phyloP scores from a whole-genome alignment of 2,113 vertebrate genomes.

The Corythoichthys intestinalis region DNA sequence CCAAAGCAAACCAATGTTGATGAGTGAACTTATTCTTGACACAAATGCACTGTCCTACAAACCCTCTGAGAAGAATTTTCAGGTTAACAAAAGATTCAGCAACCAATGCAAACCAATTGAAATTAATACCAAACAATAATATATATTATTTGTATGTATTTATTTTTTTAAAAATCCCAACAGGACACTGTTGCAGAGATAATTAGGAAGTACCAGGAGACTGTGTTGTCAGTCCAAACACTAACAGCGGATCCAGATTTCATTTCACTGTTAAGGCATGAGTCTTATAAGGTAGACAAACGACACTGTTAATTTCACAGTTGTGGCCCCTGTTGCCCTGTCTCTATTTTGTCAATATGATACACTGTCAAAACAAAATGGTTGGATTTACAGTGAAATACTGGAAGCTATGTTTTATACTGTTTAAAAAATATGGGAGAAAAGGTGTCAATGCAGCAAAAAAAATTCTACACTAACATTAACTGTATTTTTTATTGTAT shows the following conservation, averaged over 20 bases:
- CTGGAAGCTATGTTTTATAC: too few relatives aligned
- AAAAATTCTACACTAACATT: too few relatives aligned
- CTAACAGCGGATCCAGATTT: slow-evolving; percentile 75
- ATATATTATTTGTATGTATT: background rate
- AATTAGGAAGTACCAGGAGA: slow-evolving; percentile 66
- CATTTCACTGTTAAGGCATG: slow-evolving; percentile 65
- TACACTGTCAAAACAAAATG: too few relatives aligned
- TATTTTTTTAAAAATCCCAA: background rate
- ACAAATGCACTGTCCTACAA: slow-evolving; percentile 71
- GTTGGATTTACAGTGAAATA: too few relatives aligned
- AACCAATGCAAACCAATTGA: background rate
- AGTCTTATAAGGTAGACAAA: slow-evolving; percentile 48
- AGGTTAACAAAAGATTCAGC: slow-evolving; percentile 58
- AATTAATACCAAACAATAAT: background rate
- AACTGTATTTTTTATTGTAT: too few relatives aligned
- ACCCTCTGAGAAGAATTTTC: slow-evolving; percentile 76
- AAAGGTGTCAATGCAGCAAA: too few relatives aligned
- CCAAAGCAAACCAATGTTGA: slow-evolving; percentile 71
- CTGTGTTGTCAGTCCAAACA: slow-evolving; percentile 71
- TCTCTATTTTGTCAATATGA: background rate
- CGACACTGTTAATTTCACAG: background rate
- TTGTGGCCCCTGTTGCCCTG: background rate
- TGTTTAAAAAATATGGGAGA: too few relatives aligned
- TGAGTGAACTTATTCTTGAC: slow-evolving; percentile 77
- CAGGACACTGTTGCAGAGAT: slow-evolving; percentile 73